Base-by-base conservation (phyloP, 2,888 invertebrate species). In the Drosophila planitibia region DNA sequence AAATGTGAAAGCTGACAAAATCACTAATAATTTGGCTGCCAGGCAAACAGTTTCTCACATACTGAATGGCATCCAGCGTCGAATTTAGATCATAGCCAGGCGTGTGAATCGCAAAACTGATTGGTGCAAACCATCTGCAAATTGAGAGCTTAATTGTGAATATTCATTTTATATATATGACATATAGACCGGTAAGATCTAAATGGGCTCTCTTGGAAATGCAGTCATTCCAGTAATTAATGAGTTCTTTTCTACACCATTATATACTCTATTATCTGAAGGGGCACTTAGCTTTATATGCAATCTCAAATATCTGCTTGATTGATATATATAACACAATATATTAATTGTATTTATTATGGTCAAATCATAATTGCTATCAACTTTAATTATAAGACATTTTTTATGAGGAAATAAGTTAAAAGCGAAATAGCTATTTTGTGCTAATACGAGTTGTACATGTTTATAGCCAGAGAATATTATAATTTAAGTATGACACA, bases 1-100 rank as follows among this genome's bases (percentile, higher is more conserved):
- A 95, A 39, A 96, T 88, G 85, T 96, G 96, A 91, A 96, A 96
- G 51, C 95, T 95, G 54, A 95, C 95, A 75, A 94, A 94, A 73
- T 95, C 94, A 1, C 94, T 92, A 62, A 96, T 94, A 39, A 95
- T 91, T 0, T 94, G 92, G 72, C 93, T 93, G 47, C 93, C 92
- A 0, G 92, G 92, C 55, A 93, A 86, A 90, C 96, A 96, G 81
- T 94, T 94, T 30, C 95, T 93, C 47, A 95, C 93, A 90, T 95
- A 95, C 74, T 94, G 94, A 77, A 96, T 95, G 44, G 95, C 94
- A 73, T 94, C 93, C 55, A 96, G 79, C 0, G 95, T 95, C 32
- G 93, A 92, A 16, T 93, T 92, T 66, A 96, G 94, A 89, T 96
- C 96, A 3, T 93, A 93, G 30, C 96, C 95, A 3, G 96, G 96